Evolutionary conservation across 2,888 invertebrate species (phyloP), one percentile per base, ranked within the genome.

Genomic region (Carpatolechia fugitivella): DNA sequence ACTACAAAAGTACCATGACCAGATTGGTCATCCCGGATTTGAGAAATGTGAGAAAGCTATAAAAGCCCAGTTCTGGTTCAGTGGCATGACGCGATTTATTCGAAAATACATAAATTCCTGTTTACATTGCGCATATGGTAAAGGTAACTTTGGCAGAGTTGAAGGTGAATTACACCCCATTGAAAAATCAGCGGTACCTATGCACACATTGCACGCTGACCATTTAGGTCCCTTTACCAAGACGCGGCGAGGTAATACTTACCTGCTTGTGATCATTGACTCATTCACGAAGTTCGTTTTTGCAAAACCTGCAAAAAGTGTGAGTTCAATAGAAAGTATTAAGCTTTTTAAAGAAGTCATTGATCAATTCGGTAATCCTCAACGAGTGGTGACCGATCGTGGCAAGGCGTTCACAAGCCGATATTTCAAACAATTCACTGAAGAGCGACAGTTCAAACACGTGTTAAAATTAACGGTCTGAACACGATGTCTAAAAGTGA

Each of bases 11-110:
- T 47, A 65, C 40, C 77, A 80, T 51, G 77, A 80, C 36, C 70
- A 76, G 8, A 53, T 67, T 7, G 77, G 77, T 3, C 78, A 82
- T 55, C 69, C 76, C 56, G 73, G 65, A 0, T 30, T 69, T 0
- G 74, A 77, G 6, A 73, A 69, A 38, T 76, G 72, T 0, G 24
- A 78, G 3, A 47, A 64, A 16, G 56, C 61, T 33, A 53, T 80
- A 4, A 56, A 59, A 13, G 57, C 70, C 52, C 60, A 68, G 20
- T 85, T 79, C 61, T 84, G 78, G 78, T 82, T 84, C 51, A 69
- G 70, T 0, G 58, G 66, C 1, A 79, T 82, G 77, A 65, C 66
- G 38, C 52, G 62, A 0, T 79, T 74, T 52, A 72, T 80, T 0
- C 66, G 70, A 29, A 64, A 72, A 47, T 79, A 84, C 55, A 71